phyloP scores from a whole-genome alignment of 2,797 vertebrate species.

The Geotrypetes seraphini region DNA sequence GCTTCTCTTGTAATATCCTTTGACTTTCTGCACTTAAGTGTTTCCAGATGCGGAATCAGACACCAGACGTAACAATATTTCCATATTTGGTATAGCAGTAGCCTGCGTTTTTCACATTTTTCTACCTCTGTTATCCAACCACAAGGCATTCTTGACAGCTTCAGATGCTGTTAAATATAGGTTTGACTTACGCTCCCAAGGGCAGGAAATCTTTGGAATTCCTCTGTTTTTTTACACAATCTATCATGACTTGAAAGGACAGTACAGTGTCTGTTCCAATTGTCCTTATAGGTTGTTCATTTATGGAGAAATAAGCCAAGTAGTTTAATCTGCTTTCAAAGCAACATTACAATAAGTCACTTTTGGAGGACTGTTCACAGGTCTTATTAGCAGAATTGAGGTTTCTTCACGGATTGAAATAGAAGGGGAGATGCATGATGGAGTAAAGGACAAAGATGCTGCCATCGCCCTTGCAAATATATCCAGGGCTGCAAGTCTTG shows the following conservation, averaged over 20 bases:
- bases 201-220: conserved; percentile 84
- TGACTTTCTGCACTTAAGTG: conserved; percentile 72
- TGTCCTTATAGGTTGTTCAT: conserved; percentile 56
- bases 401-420: conserved; percentile 17
- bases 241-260: conserved; percentile 64
- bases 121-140: conserved; percentile 85
- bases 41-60: conserved; percentile 90
- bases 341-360: conserved; percentile 50
- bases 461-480: conserved; percentile 7
- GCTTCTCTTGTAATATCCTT: conserved; percentile 79
- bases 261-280: conserved; percentile 51
- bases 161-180: conserved; percentile 90
- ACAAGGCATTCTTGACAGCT: conserved; percentile 95
- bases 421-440: conserved; percentile 10
- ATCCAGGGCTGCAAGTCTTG: too few species aligned
- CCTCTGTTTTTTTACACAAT: conserved; percentile 86
- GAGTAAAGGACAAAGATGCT: conserved; percentile 13
- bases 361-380: conserved; percentile 55
- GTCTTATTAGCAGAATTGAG: conserved; percentile 25
- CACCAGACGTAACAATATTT: conserved; percentile 96
- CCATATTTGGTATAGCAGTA: conserved; percentile 99
- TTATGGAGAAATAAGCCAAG: conserved; percentile 34
- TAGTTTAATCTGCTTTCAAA: conserved; percentile 31
- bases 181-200: conserved; percentile 71
- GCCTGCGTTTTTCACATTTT: conserved; percentile 97